These are phyloP conservation scores for Chelonoidis abingdonii DNA, from an alignment of 2,113 vertebrate species.

Conservation along the genomic window DNA sequence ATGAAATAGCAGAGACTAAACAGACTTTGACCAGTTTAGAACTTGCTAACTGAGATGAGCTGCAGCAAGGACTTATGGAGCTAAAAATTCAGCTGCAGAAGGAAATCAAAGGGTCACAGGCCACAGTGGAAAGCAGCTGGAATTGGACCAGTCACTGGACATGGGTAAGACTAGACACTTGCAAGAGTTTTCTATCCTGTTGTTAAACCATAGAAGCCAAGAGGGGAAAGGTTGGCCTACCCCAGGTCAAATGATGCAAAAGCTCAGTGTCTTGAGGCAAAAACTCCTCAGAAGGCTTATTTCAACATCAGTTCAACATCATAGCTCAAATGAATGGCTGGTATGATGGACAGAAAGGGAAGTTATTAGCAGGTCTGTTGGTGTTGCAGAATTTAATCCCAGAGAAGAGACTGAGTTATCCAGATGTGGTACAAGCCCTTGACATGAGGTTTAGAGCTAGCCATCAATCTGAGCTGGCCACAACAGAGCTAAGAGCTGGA, in stretches of 20 bases:
- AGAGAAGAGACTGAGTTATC: background rate
- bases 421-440: background rate
- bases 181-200: background rate
- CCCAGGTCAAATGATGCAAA: too few relatives aligned
- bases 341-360: background rate
- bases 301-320: background rate
- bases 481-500: background rate
- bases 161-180: background rate
- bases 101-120: background rate
- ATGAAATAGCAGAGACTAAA: background rate
- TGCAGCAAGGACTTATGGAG: background rate
- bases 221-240: background rate
- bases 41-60: background rate
- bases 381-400: background rate
- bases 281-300: too few relatives aligned
- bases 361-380: background rate
- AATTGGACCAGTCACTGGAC: background rate
- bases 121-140: background rate
- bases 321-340: background rate
- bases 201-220: background rate
- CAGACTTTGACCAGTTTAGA: background rate
- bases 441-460: background rate
- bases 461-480: background rate
- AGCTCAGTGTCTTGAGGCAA: too few relatives aligned
- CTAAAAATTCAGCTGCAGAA: background rate